Conservation (phyloP, 2,797 vertebrate genomes). For the Spinibarbus caldwelli region DNA sequence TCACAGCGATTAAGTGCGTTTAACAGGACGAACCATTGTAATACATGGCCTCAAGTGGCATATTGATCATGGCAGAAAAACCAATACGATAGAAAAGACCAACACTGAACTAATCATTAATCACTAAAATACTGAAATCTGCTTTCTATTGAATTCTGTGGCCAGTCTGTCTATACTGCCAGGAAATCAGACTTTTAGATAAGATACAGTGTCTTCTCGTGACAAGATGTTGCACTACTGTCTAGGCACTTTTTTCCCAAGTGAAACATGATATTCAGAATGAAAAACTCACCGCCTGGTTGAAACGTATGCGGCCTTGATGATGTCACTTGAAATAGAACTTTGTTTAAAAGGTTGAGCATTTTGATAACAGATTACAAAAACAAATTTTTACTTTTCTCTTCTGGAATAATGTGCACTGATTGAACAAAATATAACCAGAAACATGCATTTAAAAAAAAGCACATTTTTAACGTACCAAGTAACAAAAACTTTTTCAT, state of each 20-base stretch:
- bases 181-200: neutral
- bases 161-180: no score
- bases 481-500: no score
- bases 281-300: neutral
- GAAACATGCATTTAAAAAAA: neutral
- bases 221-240: neutral
- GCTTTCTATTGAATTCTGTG: no score
- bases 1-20: no score
- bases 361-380: neutral
- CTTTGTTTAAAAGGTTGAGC: no score
- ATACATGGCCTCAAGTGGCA: neutral
- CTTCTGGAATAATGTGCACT: neutral
- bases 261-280: neutral
- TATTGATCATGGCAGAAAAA: neutral
- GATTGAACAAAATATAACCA: neutral
- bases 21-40: neutral
- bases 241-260: neutral
- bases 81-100: neutral
- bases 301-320: neutral
- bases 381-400: neutral
- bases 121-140: no score
- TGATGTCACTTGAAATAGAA: neutral
- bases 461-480: neutral
- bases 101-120: neutral
- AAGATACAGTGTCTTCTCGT: neutral